Base-by-base conservation (phyloP, 2,113 vertebrate genomes). In the Coturnix japonica region DNA sequence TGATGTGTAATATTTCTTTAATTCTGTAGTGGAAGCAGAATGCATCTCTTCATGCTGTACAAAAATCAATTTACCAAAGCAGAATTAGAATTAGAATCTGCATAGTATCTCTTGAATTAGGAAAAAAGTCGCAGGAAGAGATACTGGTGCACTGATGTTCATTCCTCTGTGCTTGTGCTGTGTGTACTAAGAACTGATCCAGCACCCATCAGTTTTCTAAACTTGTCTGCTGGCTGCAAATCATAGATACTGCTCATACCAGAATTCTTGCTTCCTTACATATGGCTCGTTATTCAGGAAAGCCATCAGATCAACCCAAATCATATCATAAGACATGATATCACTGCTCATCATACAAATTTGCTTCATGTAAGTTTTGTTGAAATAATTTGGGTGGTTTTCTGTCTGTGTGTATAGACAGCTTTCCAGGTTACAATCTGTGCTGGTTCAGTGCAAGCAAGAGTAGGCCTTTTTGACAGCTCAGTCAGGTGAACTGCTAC, bases 51-150 rank as follows among this genome's bases (percentile, higher is more conserved):
- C 57, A 41, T 61, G 69, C 49, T 80, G 70, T 63, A 89, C 47
- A 63, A 92, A 96, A 96, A 91, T 94, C 77, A 92, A 93, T 96
- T 93, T 94, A 87, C 71, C 77, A 66, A 86, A 85, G 53, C 60
- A 90, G 84, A 65, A n/a, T n/a, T n/a, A n/a, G n/a, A n/a, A 56
- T 15, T 23, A 39, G 11, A 75, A 54, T 30, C 22, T 31, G 22
- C 11, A 9, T 11, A 20, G 13, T 4, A 23, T 37, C 26, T 49
- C 5, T 7, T 49, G 59, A 49, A 39, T 56, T 17, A 65, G 30
- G n/a, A 9, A 65, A 30, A 22, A 47, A 59, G 39, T 54, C 37
- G 35, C 3, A 7, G 11, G 37, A 73, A 41, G 30, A 22, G 7
- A 7, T 37, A 43, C 13, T 47, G 19, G 39, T 53, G 31, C 44